phyloP scores from a whole-genome alignment of 2,888 invertebrate genomes.

The Euclidia mi region DNA sequence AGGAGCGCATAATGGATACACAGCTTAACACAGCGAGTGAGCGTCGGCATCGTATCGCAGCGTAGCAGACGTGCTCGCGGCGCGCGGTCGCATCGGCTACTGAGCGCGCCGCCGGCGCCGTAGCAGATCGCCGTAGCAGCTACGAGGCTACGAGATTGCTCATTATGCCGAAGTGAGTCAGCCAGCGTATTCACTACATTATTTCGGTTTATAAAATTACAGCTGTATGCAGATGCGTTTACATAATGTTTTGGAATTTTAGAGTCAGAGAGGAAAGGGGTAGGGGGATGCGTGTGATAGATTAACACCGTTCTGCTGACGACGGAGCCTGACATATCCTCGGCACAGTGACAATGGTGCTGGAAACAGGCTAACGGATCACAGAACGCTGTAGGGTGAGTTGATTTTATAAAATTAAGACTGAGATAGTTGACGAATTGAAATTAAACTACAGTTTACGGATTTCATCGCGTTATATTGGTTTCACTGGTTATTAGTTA shows the following conservation, averaged over 20 bases:
- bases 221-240: slow-evolving; percentile 69
- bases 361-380: too few species aligned
- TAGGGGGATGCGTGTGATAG: slow-evolving; percentile 29
- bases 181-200: slow-evolving; percentile 71
- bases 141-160: slow-evolving; percentile 69
- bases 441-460: too few species aligned
- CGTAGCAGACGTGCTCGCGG: slow-evolving; percentile 50
- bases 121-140: slow-evolving; percentile 41
- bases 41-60: slow-evolving; percentile 33
- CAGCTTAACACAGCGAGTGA: slow-evolving; percentile 15
- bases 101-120: slow-evolving; percentile 47
- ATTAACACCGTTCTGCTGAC: too few species aligned
- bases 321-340: too few species aligned
- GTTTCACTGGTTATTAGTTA: too few species aligned
- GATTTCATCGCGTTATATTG: too few species aligned
- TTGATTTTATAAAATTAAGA: too few species aligned
- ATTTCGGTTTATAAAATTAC: slow-evolving; percentile 79
- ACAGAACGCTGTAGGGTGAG: too few species aligned
- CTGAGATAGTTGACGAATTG: too few species aligned
- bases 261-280: slow-evolving; percentile 29
- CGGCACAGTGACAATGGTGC: too few species aligned
- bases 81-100: slow-evolving; percentile 56
- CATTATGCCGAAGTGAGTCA: slow-evolving; percentile 68
- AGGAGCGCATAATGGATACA: too few species aligned
- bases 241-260: slow-evolving; percentile 66